Percentiles rank a stretch among this genome's conserved stretches.
Evolutionary conservation across 2,888 invertebrate species (phyloP).

Genomic region (Colletes collaris): DNA sequence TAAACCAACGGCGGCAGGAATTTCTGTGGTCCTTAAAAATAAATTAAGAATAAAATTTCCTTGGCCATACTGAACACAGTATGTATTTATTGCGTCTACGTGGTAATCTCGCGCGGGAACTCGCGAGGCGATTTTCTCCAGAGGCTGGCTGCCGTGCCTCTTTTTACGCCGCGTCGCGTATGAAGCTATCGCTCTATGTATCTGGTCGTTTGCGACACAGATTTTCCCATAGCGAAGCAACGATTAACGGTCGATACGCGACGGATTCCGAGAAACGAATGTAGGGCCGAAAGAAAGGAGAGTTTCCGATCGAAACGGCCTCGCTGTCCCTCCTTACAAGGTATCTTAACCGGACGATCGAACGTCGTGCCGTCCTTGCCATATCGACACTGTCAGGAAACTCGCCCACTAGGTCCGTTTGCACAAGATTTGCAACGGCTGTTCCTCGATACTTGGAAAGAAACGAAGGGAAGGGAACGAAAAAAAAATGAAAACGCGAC

Average conservation of each 20-base stretch:
- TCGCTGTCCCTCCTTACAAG: constrained; percentile 77
- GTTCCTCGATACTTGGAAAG: constrained; percentile 1
- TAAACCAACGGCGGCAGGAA: constrained; percentile 84
- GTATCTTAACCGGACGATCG: constrained; percentile 63
- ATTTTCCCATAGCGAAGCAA: constrained; percentile 53
- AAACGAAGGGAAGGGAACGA: neutral
- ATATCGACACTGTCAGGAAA: constrained; percentile 60
- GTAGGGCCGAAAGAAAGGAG: constrained; percentile 70
- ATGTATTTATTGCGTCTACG: no score
- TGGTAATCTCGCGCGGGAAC: no score
- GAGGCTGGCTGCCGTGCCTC: neutral
- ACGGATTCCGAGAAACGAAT: constrained; percentile 64
- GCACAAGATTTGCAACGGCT: constrained; percentile 33
- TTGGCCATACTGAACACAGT: no score
- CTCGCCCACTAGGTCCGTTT: constrained; percentile 53
- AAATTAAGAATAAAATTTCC: no score
- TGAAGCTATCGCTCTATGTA: constrained; percentile 16
- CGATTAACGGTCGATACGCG: constrained; percentile 59
- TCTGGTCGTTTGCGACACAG: constrained; percentile 50
- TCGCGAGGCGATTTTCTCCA: constrained; percentile 15
- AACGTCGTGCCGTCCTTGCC: constrained; percentile 66
- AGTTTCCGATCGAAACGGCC: constrained; percentile 67
- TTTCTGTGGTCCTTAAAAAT: constrained; percentile 80
- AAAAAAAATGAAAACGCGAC: neutral
- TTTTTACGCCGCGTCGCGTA: constrained; percentile 19